phyloP scores from a whole-genome alignment of 2,888 invertebrate species.

The Ophion ellenae region DNA sequence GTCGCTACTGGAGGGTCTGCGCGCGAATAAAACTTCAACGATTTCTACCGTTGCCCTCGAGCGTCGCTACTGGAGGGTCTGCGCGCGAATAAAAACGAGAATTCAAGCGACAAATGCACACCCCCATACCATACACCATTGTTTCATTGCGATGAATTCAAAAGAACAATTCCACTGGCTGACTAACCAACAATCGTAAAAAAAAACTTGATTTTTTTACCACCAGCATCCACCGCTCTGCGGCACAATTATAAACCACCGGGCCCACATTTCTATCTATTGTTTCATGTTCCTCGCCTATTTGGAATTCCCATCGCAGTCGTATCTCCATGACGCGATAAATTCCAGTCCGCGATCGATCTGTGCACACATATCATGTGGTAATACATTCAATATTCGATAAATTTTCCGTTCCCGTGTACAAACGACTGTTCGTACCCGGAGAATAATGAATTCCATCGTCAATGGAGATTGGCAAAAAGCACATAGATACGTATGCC shows the following conservation, averaged over 20 bases:
- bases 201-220: constrained; percentile 41
- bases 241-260: background rate
- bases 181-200: constrained; percentile 34
- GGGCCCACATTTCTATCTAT: background rate
- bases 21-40: constrained; percentile 5
- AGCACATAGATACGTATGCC: constrained; percentile 9
- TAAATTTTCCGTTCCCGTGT: constrained; percentile 35
- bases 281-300: constrained; percentile 3
- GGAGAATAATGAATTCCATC: constrained; percentile 57
- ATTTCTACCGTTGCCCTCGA: background rate
- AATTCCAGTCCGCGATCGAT: constrained; percentile 49
- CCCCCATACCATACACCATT: constrained; percentile 50
- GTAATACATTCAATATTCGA: constrained; percentile 52
- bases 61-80: constrained; percentile 35
- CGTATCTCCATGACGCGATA: constrained; percentile 35
- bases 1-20: constrained; percentile 35
- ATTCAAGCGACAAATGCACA: constrained; percentile 50
- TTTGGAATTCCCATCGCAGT: constrained; percentile 40
- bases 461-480: constrained; percentile 36
- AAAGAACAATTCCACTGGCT: constrained; percentile 54
- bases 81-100: constrained; percentile 13
- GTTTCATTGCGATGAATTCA: constrained; percentile 57
- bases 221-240: constrained; percentile 8
- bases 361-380: constrained; percentile 19
- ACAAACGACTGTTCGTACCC: constrained; percentile 37